Base-by-base conservation (phyloP, 2,888 invertebrate species). In the Falcaria lacertinaria region DNA sequence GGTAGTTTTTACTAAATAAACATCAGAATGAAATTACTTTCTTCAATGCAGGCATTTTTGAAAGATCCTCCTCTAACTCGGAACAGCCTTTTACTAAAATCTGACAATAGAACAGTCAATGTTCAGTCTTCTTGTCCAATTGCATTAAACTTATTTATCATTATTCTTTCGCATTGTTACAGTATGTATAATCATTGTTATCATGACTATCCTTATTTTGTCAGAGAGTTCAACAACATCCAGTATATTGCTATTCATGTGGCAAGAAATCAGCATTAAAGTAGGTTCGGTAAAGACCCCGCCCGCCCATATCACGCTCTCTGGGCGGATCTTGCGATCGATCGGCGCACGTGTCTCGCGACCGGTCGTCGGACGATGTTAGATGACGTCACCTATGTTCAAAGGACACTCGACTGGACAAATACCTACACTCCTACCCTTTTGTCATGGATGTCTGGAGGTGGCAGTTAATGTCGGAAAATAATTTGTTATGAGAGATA, bases 331-430 rank as follows among this genome's bases (percentile, higher is more conserved):
- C 43, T 49, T 28, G 28, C 54, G 57, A 67, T 60, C 57, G 28
- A 28, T 42, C 33, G 33, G 34, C 22, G 28, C 39, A 49, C 52
- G 34, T 34, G 52, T 65, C 48, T 47, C 0, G 7, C 52, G 48
- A 69, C 54, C 1, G 45, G 40, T 64, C 48, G 37, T 13, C 28
- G 36, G 34, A 11, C 52, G 41, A 48, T n/a, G n/a, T n/a, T n/a
- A n/a, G n/a, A n/a, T 42, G 50, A 53, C 52, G 52, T 61, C 58
- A 59, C 60, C 54, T 54, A 60, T 60, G 57, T 60, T 54, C 46
- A 43, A 56, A 60, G 47, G 43, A 15, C 32, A 19, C 45, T 42
- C 13, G 44, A 43, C 34, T 28, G 42, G 44, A n/a, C n/a, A n/a
- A 11, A 11, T 11, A 11, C 28, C 7, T 11, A 28, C 28, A 28